phyloP scores from a whole-genome alignment of 2,113 vertebrate species.

The Nerophis ophidion region DNA sequence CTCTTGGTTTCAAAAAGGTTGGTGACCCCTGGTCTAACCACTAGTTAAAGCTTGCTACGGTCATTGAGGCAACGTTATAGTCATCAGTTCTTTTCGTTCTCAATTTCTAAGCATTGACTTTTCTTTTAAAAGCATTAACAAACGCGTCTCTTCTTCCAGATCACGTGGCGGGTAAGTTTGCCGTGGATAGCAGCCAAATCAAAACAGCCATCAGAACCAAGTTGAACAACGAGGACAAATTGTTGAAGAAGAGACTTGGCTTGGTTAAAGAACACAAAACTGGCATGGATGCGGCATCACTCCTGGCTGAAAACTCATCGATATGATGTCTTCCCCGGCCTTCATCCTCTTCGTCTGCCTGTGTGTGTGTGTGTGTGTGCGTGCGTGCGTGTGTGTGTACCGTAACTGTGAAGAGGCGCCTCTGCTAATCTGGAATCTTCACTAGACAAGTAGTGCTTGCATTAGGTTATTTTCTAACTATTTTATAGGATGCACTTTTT shows the following conservation, averaged over 20 bases:
- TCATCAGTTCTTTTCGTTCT: no score
- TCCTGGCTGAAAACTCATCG: conserved; percentile 27
- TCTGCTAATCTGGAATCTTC: not conserved
- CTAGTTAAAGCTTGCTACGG: no score
- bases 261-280: conserved; percentile 49
- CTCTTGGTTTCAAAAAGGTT: no score
- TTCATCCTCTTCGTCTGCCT: conserved; percentile 6
- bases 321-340: conserved; percentile 4
- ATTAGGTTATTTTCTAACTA: not conserved
- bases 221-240: conserved; percentile 70
- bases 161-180: conserved; percentile 59
- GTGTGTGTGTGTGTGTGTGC: no score
- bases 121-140: not conserved
- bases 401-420: not conserved
- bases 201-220: conserved; percentile 67
- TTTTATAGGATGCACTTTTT: not conserved
- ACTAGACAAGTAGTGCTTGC: not conserved
- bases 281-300: conserved; percentile 25
- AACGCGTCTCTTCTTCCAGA: conserved; percentile 35
- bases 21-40: no score
- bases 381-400: not conserved
- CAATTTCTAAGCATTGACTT: no score
- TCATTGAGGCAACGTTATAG: no score
- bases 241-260: conserved; percentile 67
- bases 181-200: conserved; percentile 58